Base-by-base conservation (phyloP, 2,888 invertebrate species). In the Gastrophysa polygoni region DNA sequence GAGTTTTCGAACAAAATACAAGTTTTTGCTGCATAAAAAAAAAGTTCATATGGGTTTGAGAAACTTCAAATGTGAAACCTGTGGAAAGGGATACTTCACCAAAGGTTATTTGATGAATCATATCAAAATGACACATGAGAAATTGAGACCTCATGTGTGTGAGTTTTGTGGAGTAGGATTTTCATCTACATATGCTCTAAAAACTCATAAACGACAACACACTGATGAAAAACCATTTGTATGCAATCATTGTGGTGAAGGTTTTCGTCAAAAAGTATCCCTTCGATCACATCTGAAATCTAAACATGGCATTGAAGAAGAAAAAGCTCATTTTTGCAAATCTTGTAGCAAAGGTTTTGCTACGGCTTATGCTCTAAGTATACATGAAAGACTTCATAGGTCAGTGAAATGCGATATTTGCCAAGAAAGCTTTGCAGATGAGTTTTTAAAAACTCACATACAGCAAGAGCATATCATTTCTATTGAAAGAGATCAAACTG, bases 1-100 rank as follows among this genome's bases (percentile, higher is more conserved):
- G 60, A 61, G 68, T 32, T 79, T 76, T 59, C 66, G 73, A 44
- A 71, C 70, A 21, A 77, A 73, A 52, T 73, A 76, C 14, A 77
- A 75, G 51, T 75, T 73, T 55, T 59, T 72, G 6, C 64, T 73
- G n/a, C 79, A 79, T 57, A 67, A 73, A 51, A 72, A 71, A 14
- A 78, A 77, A 48, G 73, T 73, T 32, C 78, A 78, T 60, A 70
- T 69, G 34, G 74, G 74, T 64, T 69, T 71, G 51, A 67, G 70
- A 32, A 73, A 71, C 21, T 71, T 70, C 59, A 73, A 73, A 34
- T 76, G 75, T 61, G 70, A 73, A 52, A 72, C 70, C 10, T 76
- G 75, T 55, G 75, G 74, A 5, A 73, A 73, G 55, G 66, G 67
- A 4, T 73, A 71, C 54, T 73, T 68, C 48, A 73, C 75, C 1